Base-by-base conservation (phyloP, 2,888 invertebrate genomes). In the Drosophila seclusa region DNA sequence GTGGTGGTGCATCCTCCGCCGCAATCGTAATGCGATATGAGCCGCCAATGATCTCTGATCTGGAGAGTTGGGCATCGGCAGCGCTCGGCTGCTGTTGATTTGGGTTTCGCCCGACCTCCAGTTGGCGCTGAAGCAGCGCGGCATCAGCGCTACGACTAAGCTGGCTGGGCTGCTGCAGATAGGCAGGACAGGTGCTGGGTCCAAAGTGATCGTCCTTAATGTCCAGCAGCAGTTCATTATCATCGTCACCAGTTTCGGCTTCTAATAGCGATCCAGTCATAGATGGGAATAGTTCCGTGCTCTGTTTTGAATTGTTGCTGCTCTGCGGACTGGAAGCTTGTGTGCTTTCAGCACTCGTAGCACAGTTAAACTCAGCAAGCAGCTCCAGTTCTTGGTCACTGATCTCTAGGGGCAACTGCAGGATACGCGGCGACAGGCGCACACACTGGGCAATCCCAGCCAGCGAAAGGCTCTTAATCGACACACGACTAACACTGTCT, bases 391-490 rank as follows among this genome's bases (percentile, higher is more conserved):
- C 92, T 18, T 69, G 73, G 6, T 76, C 94, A 76, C 94, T 95
- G 76, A 95, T 95, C 86, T 95, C 95, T 70, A 96, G 88, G 78
- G 94, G 94, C 78, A 96, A 91, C 1, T 96, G 95, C 67, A 98
- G 94, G 6, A 96, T 94, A 77, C 95, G 94, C 0, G 99, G 98
- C 84, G 95, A 95, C 31, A 98, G 91, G 45, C 95, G 95, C 40
- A 98, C 93, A 62, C 97, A 95, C 80, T 96, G 95, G 0, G 96
- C 95, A 29, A 99, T 92, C 90, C 98, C 98, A 62, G 95, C 95
- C 27, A 99, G 91, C 0, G 98, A 97, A 42, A 98, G 95, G 10
- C 97, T 96, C 93, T 99, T 98, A 1, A 98, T 97, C 68, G 98
- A 98, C 36, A 99, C 98, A 40, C 99, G 94, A 40, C 97, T 96